Evolutionary conservation across 2,888 invertebrate species (phyloP).

Genomic region (Terebella lapidaria): DNA sequence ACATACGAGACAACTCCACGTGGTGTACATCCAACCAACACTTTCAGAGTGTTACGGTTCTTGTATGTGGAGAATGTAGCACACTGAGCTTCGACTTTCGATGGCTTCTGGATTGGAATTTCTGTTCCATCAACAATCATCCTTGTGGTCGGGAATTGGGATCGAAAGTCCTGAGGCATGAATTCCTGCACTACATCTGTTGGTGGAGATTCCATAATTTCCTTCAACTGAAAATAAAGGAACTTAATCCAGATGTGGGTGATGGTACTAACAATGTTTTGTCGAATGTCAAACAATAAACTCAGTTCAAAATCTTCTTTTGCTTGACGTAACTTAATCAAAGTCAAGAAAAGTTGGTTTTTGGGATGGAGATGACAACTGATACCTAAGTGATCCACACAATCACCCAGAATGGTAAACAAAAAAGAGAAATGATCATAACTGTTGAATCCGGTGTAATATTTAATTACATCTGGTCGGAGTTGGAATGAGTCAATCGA

Average conservation of each 20-base stretch:
- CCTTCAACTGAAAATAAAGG: neutral
- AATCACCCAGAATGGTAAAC: no score
- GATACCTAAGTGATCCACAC: no score
- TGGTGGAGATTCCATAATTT: neutral
- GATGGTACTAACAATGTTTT: neutral
- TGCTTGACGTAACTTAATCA: neutral
- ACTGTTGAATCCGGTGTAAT: no score
- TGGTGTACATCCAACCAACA: constrained; percentile 23
- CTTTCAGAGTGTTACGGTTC: constrained; percentile 30
- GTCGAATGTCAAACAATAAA: neutral
- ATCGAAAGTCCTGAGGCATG: neutral
- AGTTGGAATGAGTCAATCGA: no score
- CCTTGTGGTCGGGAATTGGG: constrained; percentile 24
- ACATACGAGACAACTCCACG: constrained; percentile 26
- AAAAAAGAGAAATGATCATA: no score
- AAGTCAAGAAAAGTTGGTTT: constrained; percentile 1
- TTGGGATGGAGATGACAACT: no score
- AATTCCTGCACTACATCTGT: neutral
- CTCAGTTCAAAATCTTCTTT: neutral
- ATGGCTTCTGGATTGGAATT: constrained; percentile 28
- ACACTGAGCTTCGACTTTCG: constrained; percentile 22
- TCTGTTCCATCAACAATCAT: constrained; percentile 30
- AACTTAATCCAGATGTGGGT: neutral
- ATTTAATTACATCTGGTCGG: no score
- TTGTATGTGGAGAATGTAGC: constrained; percentile 30